Evolutionary conservation across 2,113 vertebrate species (phyloP).

Genomic region (Petrocephalus zakoni): DNA sequence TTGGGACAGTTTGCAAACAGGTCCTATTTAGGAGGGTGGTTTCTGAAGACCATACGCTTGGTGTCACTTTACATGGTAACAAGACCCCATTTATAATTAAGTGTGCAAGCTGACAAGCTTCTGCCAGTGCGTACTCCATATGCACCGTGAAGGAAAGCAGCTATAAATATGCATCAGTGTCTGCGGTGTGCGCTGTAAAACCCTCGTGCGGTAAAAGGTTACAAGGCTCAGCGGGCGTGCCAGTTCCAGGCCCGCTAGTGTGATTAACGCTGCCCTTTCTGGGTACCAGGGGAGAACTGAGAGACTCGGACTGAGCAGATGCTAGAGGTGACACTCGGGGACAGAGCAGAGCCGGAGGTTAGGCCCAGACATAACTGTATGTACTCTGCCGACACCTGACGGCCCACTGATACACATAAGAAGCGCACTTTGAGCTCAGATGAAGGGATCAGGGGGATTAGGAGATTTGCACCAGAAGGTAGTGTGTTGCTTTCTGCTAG

Average conservation of each 20-base stretch:
- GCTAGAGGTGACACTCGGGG: background rate
- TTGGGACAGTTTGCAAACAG: background rate
- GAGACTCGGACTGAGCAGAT: background rate
- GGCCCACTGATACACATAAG: constrained; percentile 45
- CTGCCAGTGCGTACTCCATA: background rate
- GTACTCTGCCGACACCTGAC: background rate
- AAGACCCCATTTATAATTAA: background rate
- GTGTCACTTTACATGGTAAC: constrained; percentile 2
- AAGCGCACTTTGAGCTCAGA: constrained; percentile 52
- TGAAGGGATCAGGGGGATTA: constrained; percentile 73
- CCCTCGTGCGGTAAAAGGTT: background rate
- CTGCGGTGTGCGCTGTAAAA: background rate
- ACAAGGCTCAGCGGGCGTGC: background rate
- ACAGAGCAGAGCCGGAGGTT: background rate
- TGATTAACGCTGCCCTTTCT: background rate
- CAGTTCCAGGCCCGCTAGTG: background rate
- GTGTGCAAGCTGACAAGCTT: background rate
- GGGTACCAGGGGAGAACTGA: background rate
- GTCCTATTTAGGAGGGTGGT: constrained; percentile 19
- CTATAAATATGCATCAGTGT: background rate
- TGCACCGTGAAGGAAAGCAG: background rate
- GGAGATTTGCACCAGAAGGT: constrained; percentile 65
- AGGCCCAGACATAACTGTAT: background rate
- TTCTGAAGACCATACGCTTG: background rate
- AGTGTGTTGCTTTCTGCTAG: constrained; percentile 63